Base-by-base conservation (phyloP, 2,113 vertebrate genomes). In the Phalacrocorax aristotelis region DNA sequence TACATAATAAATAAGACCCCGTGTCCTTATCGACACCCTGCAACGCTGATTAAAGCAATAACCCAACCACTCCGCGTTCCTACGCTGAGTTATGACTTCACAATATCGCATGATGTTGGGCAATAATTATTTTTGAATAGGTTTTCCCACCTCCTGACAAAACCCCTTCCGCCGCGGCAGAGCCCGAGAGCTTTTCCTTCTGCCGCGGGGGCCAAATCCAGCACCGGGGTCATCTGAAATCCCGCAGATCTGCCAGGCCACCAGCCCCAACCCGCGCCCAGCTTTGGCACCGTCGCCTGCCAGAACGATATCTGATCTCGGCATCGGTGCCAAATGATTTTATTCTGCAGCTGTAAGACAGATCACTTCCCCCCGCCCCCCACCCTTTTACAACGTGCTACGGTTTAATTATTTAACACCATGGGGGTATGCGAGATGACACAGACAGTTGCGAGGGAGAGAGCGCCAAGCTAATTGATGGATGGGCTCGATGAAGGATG, bases 371-470 rank as follows among this genome's bases (percentile, higher is more conserved):
- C 71, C 64, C 54, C 52, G 32, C 15, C 15, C 15, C 42, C 48
- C 42, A 38, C 38, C 30, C 55, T 71, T 95, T 97, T 95, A 93
- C 95, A 80, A 62, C 13, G 49, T 93, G 93, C 78, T 72, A 61
- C 21, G 25, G 84, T 95, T 95, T 93, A 95, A 97, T 97, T 94
- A 96, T 93, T 90, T 69, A 96, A 68, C 94, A 74, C 95, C 82
- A 58, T 2, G 64, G 95, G 91, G 91, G 94, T 17, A 95, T 3
- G 36, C 3, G 57, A 81, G 89, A 79, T 26, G 78, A 65, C 81
- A 64, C 72, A 58, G 75, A 22, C 44, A 13, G 83, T 51, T 81
- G 94, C 3, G 30, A 76, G 89, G 72, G 75, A 58, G 83, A 76
- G 86, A 49, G 62, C 5, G 74, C 74, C 89, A 72, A 93, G 90